phyloP scores from a whole-genome alignment of 2,888 invertebrate species.

The Philaethria dido region DNA sequence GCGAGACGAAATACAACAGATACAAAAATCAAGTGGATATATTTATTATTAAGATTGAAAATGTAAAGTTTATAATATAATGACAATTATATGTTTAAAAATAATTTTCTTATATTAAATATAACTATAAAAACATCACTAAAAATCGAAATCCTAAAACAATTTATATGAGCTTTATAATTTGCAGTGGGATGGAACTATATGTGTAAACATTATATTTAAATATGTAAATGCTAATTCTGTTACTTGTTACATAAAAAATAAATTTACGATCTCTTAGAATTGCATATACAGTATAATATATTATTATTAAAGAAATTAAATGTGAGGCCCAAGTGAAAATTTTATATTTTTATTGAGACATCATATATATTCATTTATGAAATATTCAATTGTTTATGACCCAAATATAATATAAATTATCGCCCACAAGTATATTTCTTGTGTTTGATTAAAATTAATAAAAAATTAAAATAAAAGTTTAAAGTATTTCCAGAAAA shows the following conservation, averaged over 20 bases:
- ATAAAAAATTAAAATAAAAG: not conserved
- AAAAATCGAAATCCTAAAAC: not conserved
- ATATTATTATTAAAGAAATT: conserved; percentile 12
- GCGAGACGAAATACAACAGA: not conserved
- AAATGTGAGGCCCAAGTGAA: conserved; percentile 9
- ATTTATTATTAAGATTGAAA: conserved; percentile 13
- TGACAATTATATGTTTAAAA: conserved; percentile 1
- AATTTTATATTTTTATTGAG: not conserved
- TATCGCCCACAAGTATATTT: not conserved
- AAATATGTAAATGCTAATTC: not conserved
- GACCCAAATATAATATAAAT: not conserved
- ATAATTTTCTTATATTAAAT: not conserved
- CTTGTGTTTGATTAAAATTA: not conserved
- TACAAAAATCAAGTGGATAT: conserved; percentile 22
- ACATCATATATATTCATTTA: not conserved
- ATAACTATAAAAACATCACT: conserved; percentile 3
- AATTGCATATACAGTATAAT: conserved; percentile 1
- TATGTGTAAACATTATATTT: not conserved
- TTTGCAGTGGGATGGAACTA: too few species aligned
- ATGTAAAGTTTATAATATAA: not conserved
- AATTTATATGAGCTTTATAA: not conserved
- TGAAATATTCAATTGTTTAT: not conserved
- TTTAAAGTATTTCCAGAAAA: not conserved
- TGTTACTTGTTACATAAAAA: not conserved
- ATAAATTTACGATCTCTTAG: not conserved